phyloP scores from a whole-genome alignment of 2,888 invertebrate species.

The Cremastobaeus sp. region DNA sequence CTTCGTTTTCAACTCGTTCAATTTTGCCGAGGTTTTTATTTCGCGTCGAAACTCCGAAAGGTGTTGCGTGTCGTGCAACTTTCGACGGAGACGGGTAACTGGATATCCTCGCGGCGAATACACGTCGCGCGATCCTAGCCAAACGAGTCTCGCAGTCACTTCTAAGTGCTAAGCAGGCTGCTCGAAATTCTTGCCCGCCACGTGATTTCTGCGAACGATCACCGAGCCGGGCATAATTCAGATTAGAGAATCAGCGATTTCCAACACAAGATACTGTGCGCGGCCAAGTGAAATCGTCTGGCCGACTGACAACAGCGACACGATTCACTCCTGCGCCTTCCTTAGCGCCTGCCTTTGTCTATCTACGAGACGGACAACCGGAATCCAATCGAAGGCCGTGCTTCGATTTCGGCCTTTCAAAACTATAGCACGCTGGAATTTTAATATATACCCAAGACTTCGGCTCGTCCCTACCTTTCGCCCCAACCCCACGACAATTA shows the following conservation, averaged over 20 bases:
- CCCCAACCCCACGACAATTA: too few species aligned
- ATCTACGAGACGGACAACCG: slow-evolving; percentile 7
- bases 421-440: slow-evolving; percentile 31
- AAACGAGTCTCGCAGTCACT: slow-evolving; percentile 34
- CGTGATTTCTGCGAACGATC: slow-evolving; percentile 39
- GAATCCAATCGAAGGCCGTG: slow-evolving; percentile 41
- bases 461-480: slow-evolving; percentile 5
- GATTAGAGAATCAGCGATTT: slow-evolving; percentile 41
- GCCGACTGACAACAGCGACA: slow-evolving; percentile 9
- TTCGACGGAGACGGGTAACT: slow-evolving; percentile 53
- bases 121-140: slow-evolving; percentile 35
- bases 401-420: slow-evolving; percentile 23
- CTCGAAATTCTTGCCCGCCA: slow-evolving; percentile 21
- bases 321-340: slow-evolving; percentile 12
- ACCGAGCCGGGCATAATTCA: slow-evolving; percentile 32
- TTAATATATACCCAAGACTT: slow-evolving; percentile 15
- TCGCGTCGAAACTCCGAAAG: slow-evolving; percentile 42
- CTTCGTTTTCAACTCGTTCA: slow-evolving; percentile 39
- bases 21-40: slow-evolving; percentile 42
- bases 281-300: slow-evolving; percentile 33
- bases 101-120: slow-evolving; percentile 52
- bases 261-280: slow-evolving; percentile 3
- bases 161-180: slow-evolving; percentile 21
- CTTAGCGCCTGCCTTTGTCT: slow-evolving; percentile 27
- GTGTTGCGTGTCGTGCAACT: slow-evolving; percentile 58